Percentiles rank a stretch among this genome's conserved stretches.
phyloP scores from a whole-genome alignment of 2,113 vertebrate genomes.

The Balaeniceps rex region DNA sequence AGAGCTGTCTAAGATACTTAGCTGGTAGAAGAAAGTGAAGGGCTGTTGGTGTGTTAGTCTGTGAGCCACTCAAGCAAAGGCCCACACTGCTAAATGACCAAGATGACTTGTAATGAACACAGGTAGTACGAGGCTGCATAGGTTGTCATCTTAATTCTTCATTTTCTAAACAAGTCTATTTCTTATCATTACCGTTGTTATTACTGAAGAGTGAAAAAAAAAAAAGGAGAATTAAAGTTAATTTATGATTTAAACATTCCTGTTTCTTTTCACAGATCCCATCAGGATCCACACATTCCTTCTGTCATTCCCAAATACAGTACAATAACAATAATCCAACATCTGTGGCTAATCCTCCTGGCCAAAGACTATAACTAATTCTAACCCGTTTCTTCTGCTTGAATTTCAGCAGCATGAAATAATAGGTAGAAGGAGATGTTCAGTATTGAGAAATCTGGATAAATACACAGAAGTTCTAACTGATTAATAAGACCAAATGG shows the following conservation, averaged over 20 bases:
- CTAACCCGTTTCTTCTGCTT: not conserved
- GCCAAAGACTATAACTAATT: slow-evolving; percentile 54
- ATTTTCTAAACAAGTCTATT: not conserved
- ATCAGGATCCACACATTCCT: slow-evolving; percentile 37
- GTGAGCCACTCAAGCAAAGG: not conserved
- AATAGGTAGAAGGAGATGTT: not conserved
- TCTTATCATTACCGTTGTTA: not conserved
- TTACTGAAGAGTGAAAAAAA: not conserved
- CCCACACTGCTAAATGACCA: not conserved
- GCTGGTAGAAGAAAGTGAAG: not conserved
- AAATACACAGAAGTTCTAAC: not conserved
- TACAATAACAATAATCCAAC: slow-evolving; percentile 53
- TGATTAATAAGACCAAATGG: not conserved
- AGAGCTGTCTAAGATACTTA: not conserved
- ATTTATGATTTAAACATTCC: not conserved
- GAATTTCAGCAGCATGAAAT: not conserved
- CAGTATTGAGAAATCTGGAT: not conserved
- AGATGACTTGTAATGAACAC: not conserved
- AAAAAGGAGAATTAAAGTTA: not conserved
- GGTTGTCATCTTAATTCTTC: not conserved
- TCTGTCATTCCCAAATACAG: slow-evolving; percentile 41
- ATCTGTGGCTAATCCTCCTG: slow-evolving; percentile 41
- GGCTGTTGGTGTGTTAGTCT: not conserved
- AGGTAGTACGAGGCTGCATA: not conserved
- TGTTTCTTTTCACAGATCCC: not conserved